Percentiles rank a stretch among this genome's conserved stretches.
These are phyloP conservation scores for Hippocampus mohnikei DNA, from an alignment of 2,113 vertebrate genomes.

Conservation along the genomic window DNA sequence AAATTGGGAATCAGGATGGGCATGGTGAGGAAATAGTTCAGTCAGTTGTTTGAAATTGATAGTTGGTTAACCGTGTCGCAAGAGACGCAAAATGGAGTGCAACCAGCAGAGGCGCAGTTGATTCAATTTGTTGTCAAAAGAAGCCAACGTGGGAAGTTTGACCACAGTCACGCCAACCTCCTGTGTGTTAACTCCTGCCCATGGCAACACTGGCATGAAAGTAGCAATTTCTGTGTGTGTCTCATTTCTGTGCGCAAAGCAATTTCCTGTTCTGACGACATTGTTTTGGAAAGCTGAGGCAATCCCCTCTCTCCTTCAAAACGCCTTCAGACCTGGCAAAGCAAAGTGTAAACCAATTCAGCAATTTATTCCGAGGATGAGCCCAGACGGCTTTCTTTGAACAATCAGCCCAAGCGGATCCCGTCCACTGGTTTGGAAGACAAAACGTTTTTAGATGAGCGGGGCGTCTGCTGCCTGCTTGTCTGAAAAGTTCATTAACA, in stretches of 20 bases:
- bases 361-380: constrained; percentile 36
- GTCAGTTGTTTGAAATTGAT: background rate
- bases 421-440: constrained; percentile 6
- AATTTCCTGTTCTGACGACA: background rate
- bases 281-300: constrained; percentile 5
- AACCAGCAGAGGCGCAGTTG: background rate
- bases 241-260: background rate
- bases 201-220: background rate
- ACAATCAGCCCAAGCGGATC: background rate
- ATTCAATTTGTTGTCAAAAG: background rate
- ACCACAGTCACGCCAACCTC: background rate
- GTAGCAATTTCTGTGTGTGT: no score
- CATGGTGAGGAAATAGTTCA: background rate
- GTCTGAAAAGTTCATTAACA: constrained; percentile 27
- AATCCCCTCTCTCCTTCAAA: background rate
- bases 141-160: background rate
- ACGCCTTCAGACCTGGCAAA: constrained; percentile 3
- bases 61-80: background rate
- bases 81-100: background rate
- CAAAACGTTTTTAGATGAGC: constrained; percentile 12
- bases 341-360: constrained; percentile 21
- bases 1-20: background rate
- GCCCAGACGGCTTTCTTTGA: constrained; percentile 4
- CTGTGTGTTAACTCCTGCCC: background rate
- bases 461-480: constrained; percentile 6